Conservation (phyloP, 2,797 vertebrate species). For the Mormyrops boulengeri region DNA sequence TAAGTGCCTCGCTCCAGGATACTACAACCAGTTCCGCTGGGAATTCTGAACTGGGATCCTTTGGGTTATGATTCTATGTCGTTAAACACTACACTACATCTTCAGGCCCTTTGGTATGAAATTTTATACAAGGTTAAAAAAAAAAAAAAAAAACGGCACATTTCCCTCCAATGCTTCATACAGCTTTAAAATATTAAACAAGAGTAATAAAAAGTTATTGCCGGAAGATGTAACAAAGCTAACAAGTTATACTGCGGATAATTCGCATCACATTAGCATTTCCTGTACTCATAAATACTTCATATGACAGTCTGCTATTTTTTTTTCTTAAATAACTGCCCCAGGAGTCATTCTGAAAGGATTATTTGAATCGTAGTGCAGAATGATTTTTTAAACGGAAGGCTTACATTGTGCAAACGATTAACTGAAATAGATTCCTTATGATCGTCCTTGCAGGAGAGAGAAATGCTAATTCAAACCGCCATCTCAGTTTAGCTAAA, state of each 20-base stretch:
- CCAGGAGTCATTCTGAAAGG: not conserved
- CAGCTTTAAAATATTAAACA: not conserved
- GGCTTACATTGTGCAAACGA: not conserved
- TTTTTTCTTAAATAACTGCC: not conserved
- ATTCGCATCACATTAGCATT: not conserved
- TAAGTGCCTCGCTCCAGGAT: not conserved
- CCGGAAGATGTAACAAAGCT: not conserved
- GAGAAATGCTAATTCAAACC: not conserved
- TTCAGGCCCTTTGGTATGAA: not conserved
- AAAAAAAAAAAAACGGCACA: not conserved
- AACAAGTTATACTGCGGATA: not conserved
- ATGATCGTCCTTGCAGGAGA: not conserved
- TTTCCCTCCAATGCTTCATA: not conserved
- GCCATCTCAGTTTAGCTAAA: not conserved
- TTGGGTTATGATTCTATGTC: not conserved
- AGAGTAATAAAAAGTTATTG: constrained; percentile 1
- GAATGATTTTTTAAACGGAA: not conserved
- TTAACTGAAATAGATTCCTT: not conserved
- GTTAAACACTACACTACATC: not conserved
- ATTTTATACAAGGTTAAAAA: not conserved
- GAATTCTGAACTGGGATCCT: not conserved
- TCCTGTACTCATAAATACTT: not conserved
- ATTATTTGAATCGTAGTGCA: not conserved
- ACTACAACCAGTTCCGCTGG: not conserved
- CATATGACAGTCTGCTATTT: not conserved